Base-by-base conservation (phyloP, 64 coral and sea anemone species). In the Dendrophyllia cribrosa region DNA sequence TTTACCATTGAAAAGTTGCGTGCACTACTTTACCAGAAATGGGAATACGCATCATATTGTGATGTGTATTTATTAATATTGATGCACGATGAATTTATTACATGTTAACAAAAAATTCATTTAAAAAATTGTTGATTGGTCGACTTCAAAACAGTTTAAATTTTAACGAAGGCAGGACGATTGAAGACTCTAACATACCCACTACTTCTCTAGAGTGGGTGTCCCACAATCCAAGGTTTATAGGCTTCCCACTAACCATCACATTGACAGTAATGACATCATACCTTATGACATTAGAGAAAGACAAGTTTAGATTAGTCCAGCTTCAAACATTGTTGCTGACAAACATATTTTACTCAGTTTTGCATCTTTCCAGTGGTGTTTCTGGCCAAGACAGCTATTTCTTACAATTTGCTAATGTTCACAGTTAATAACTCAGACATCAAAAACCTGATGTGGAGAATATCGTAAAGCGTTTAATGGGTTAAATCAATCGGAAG, bases 171-270 rank as follows among this genome's bases (percentile, higher is more conserved):
- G 72, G 4, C 9, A 52, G 6, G 15, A 16, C 5, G 19, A 17
- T 72, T 46, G 43, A 14, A 69, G 20, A 69, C n/a, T 25, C 13
- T 58, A 72, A 87, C 59, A 9, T 93, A 98, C 96, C 96, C 74
- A 93, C 93, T 46, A 34, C 0, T 34, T 34, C 34, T 2, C 34
- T 34, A 34, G 34, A 34, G 34, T 34, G 34, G 34, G 96, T 98
- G 75, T 98, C 96, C 96, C 96, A 98, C 43, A 98, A 91, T 19
- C 94, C 96, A 17, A 98, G 89, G 61, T 93, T 95, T 26, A 98
- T 90, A 52, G 96, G 96, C 23, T 95, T 95, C 6, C 93, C 96
- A 93, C 95, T 93, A 5, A 98, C 91, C 93, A 98, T 95, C 16
- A 93, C 90, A 89, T 98, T 95, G 15, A 86, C 94, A 6, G 87